phyloP scores from a whole-genome alignment of 2,888 invertebrate species.

The Hybos culiciformis region DNA sequence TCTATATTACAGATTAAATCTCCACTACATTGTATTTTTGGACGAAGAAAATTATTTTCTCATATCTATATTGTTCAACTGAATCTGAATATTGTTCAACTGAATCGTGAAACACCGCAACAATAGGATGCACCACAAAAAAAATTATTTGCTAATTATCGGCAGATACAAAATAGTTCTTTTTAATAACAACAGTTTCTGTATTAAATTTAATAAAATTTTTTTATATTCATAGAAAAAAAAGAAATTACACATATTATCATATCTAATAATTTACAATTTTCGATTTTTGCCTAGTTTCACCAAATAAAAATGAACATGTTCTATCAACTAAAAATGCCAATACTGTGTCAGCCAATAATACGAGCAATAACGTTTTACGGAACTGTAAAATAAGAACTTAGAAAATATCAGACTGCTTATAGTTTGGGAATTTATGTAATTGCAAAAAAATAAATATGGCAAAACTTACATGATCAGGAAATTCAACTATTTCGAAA shows the following conservation, averaged over 20 bases:
- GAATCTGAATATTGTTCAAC: no score
- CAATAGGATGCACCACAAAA: no score
- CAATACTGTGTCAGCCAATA: slow-evolving; percentile 73
- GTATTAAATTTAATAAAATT: no score
- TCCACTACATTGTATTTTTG: no score
- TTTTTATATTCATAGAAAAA: not conserved
- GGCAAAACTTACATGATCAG: slow-evolving; percentile 59
- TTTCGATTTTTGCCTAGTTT: slow-evolving; percentile 45
- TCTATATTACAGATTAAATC: no score
- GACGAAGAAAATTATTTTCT: no score
- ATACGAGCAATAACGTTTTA: slow-evolving; percentile 62
- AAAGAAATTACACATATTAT: not conserved
- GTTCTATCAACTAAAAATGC: slow-evolving; percentile 75
- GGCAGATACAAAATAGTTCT: no score
- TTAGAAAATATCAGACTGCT: no score
- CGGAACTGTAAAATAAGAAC: slow-evolving; percentile 75
- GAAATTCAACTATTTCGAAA: slow-evolving; percentile 93
- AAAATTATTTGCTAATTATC: no score
- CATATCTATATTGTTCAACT: no score
- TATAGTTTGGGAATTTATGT: not conserved
- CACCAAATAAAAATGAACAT: slow-evolving; percentile 77
- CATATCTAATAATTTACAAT: slow-evolving; percentile 8
- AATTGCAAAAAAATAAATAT: slow-evolving; percentile 12
- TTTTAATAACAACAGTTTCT: no score
- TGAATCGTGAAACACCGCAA: no score